Percentiles rank a stretch among this genome's conserved stretches.
These are phyloP conservation scores for Lapara coniferarum DNA, from an alignment of 2,888 invertebrate species.

Conservation along the genomic window DNA sequence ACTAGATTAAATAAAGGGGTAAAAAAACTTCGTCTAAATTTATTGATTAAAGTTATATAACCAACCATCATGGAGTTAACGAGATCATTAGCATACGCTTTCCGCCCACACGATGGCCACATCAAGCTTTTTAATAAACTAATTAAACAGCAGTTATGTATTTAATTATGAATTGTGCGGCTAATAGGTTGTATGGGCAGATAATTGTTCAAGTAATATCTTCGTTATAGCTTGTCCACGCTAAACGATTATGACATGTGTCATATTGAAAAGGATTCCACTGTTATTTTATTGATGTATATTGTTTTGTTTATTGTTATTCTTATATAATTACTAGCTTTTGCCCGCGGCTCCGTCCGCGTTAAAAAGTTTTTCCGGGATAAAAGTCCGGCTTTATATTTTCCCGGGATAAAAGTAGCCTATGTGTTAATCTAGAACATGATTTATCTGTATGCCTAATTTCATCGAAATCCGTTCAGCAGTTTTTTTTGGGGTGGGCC, in stretches of 20 bases:
- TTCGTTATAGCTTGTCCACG: conserved; percentile 37
- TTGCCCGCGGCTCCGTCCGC: too few relatives aligned
- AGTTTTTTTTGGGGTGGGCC: too few relatives aligned
- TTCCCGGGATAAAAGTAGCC: too few relatives aligned
- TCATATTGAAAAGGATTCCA: conserved; percentile 22
- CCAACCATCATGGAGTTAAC: not conserved
- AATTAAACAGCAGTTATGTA: conserved; percentile 60
- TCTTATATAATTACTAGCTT: not conserved
- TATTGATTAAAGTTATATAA: not conserved
- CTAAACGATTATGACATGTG: conserved; percentile 28
- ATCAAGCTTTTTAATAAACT: conserved; percentile 51
- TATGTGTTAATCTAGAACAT: too few relatives aligned
- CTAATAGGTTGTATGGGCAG: conserved; percentile 57
- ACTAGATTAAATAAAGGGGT: not conserved
- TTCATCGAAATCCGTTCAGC: too few relatives aligned
- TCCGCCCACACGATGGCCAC: conserved; percentile 26
- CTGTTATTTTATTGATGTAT: conserved; percentile 13
- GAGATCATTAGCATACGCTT: conserved; percentile 21
- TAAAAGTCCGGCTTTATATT: too few relatives aligned
- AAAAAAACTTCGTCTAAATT: not conserved
- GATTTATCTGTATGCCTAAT: too few relatives aligned
- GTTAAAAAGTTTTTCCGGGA: too few relatives aligned
- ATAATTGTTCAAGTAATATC: conserved; percentile 48
- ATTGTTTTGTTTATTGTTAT: not conserved
- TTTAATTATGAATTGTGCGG: conserved; percentile 62